Conservation (phyloP, 2,888 invertebrate genomes). For the Sicus ferrugineus region DNA sequence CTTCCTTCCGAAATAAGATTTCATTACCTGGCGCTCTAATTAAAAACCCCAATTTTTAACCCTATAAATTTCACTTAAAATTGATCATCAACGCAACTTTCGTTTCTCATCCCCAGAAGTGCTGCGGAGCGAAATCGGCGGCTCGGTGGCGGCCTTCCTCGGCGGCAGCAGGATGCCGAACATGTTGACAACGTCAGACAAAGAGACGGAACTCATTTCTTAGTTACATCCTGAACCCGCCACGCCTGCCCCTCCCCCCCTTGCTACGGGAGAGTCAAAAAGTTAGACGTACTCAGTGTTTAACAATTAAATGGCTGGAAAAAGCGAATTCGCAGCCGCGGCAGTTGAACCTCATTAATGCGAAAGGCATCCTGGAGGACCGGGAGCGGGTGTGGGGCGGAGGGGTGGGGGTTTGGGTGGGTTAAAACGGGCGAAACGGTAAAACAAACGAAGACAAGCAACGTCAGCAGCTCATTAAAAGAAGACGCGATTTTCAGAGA, state of each 20-base stretch:
- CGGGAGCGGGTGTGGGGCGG: not conserved
- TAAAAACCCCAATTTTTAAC: constrained; percentile 31
- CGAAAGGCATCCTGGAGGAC: no score
- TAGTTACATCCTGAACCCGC: no score
- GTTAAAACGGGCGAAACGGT: no score
- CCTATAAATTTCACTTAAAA: constrained; percentile 37
- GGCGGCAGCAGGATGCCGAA: not conserved
- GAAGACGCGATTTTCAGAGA: constrained; percentile 26
- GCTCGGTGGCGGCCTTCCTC: not conserved
- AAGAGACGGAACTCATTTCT: not conserved
- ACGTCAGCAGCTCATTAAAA: constrained; percentile 24
- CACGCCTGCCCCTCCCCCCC: no score
- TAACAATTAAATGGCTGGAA: constrained; percentile 39
- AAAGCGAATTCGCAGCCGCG: constrained; percentile 6
- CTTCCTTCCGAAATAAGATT: no score
- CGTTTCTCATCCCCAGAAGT: not conserved
- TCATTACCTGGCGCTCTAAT: not conserved
- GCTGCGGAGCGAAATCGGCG: not conserved
- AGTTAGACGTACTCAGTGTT: constrained; percentile 26
- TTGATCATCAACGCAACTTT: constrained; percentile 18
- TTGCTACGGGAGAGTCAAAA: no score
- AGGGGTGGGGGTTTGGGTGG: no score
- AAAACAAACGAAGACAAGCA: not conserved
- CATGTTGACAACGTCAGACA: constrained; percentile 12
- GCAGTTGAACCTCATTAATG: not conserved